Base-by-base conservation (phyloP, 1,140 invertebrate genomes). In the Cotesia chilonis region DNA sequence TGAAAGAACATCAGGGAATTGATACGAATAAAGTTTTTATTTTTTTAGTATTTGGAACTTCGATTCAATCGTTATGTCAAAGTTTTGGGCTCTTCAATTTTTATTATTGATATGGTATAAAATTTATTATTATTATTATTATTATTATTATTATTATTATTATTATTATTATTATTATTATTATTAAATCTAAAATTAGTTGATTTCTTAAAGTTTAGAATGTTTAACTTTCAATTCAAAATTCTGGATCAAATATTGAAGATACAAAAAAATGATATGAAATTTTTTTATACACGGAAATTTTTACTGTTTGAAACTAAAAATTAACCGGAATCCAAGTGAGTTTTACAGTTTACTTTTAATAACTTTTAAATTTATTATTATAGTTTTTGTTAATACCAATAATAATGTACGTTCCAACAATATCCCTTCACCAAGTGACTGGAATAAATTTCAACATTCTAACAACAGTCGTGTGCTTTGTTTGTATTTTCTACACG, bases 381-480 rank as follows among this genome's bases (percentile, higher is more conserved):
- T 80, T 82, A 12, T 76, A 86, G 85, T 67, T 93, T 61, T 88
- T 95, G 63, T 97, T 95, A 89, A 92, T 97, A 85, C 94, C 95
- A 3, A 92, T 97, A 73, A 95, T 96, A 1, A 92, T 97, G 59
- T 97, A 95, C 83, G 94, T 96, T 0, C 96, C 96, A 68, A 94
- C 95, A 0, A 87, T 96, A 80, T 95, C 95, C 7, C 92, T 97
- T 76, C 94, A 94, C 87, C 93, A 95, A 91, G 93, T 94, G 17
- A 94, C 93, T 37, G 92, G 92, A 10, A 85, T 94, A 2, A 89
- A 92, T 72, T 85, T 94, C 47, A 92, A 92, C 80, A 76, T 91
- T 52, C 90, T 93, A 38, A 92, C 94, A 60, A 85, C 90, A 4
- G 79, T 92, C 9, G 92, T 94, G 20, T 94, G 92, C 71, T 84